Evolutionary conservation across 2,888 invertebrate genomes (phyloP), one percentile per base, ranked within the genome.

Genomic region (Falcaria lacertinaria): DNA sequence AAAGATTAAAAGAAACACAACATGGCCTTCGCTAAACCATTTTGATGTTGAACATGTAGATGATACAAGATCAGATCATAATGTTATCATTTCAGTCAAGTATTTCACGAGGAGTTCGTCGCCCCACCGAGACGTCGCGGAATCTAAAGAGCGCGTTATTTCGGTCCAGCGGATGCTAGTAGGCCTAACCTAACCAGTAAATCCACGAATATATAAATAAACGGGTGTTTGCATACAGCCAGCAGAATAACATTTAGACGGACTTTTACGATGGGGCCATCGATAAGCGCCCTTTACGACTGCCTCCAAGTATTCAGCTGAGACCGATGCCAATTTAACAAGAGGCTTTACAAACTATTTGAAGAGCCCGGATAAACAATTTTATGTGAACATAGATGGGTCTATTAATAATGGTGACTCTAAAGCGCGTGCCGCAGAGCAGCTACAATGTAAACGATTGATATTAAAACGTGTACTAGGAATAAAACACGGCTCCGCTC

Each of bases 91-190:
- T 66, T 60, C 52, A 54, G 58, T 53, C 54, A 52, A 49, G 61
- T 68, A 67, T 67, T 69, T 67, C 63, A 73, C 64, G 57, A 65
- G 53, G 64, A 73, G 86, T 78, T 81, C 86, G 71, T 82, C 78
- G 76, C 83, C 82, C 86, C 76, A 64, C 40, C 78, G 78, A 80
- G 88, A 85, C 87, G 87, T 82, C 86, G 85, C 81, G 87, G 88
- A 87, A 88, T 88, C 82, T 80, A 82, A 77, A 73, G 64, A 69
- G 63, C 71, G 61, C 63, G 77, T 60, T 88, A 88, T 88, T 88
- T 88, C 69, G 73, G 87, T 83, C 70, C 64, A 57, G 55, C 84
- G 83, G 82, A 82, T 78, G 76, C 78, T 66, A 75, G 67, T 75
- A 79, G 79, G 74, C 78, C 80, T 80, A 28, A 28, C 78, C 75